These are phyloP conservation scores for Pipistrellus kuhlii DNA, from an alignment of 2,797 vertebrate genomes.

Conservation along the genomic window DNA sequence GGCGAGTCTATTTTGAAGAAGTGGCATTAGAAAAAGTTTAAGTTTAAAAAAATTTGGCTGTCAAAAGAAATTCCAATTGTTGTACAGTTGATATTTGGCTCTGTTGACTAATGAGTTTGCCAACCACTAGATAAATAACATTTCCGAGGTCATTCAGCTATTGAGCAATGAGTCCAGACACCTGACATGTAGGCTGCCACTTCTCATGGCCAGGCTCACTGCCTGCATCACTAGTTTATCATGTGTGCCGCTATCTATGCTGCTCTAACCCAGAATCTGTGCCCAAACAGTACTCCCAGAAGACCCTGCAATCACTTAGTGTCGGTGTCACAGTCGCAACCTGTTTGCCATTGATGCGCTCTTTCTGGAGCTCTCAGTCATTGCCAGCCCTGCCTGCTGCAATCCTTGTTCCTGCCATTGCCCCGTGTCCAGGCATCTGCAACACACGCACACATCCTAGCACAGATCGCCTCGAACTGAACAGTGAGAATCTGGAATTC, in stretches of 20 bases:
- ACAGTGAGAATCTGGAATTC: background rate
- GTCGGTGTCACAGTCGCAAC: background rate
- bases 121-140: background rate
- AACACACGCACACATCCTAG: background rate
- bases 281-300: background rate
- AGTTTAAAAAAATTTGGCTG: no score
- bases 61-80: no score
- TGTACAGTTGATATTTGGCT: no score
- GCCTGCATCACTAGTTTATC: background rate
- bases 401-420: background rate
- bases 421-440: background rate
- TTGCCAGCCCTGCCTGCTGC: background rate
- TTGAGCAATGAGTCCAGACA: background rate
- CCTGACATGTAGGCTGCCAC: background rate
- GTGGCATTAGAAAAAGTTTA: no score
- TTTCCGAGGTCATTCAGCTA: background rate
- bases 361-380: background rate
- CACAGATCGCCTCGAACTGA: background rate
- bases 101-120: no score
- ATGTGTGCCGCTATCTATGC: background rate
- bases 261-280: background rate
- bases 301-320: background rate
- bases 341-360: background rate
- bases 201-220: background rate
- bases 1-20: no score